Conservation (phyloP, 2,113 vertebrate species). For the Thomomys bottae region DNA sequence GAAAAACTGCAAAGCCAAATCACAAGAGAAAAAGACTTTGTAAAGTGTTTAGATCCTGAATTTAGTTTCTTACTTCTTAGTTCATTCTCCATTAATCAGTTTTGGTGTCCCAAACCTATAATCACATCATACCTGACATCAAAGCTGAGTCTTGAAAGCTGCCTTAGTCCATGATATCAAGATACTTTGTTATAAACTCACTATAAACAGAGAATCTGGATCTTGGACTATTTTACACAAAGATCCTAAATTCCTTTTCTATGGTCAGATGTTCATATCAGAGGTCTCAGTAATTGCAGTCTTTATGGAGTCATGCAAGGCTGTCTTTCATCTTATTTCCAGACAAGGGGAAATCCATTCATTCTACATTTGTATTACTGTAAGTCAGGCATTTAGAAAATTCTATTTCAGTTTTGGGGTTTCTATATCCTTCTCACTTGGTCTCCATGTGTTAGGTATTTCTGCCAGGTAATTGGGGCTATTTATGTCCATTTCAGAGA, state of each 20-base stretch:
- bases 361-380: neutral
- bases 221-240: neutral
- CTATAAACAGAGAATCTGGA: neutral
- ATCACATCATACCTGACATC: neutral
- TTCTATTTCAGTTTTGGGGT: neutral
- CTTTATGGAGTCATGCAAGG: neutral
- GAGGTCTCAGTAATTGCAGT: neutral
- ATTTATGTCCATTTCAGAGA: conserved; percentile 9
- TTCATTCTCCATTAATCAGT: neutral
- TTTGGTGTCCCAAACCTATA: neutral
- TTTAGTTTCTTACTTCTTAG: neutral
- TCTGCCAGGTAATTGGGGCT: neutral
- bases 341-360: neutral
- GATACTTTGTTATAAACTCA: neutral
- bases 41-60: too few relatives aligned
- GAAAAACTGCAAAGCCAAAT: too few relatives aligned
- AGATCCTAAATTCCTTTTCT: neutral
- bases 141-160: neutral
- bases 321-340: neutral
- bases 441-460: neutral
- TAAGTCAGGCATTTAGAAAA: neutral
- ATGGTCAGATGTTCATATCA: neutral
- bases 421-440: neutral
- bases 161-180: neutral
- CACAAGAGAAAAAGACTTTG: too few relatives aligned